Conservation (phyloP, 2,888 invertebrate genomes). For the Cephus runcator region DNA sequence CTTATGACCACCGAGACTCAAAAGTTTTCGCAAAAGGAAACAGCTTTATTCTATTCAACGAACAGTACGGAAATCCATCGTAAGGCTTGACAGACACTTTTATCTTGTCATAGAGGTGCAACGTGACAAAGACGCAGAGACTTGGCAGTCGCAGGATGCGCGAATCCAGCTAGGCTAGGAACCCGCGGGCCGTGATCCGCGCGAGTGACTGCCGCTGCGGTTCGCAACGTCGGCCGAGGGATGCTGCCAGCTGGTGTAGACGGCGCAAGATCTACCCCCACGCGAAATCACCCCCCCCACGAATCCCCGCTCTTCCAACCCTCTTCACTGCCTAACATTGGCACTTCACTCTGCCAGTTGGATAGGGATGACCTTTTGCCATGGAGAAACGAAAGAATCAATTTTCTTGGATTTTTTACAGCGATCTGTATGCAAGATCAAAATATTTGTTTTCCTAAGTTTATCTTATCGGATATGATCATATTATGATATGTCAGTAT, state of each 20-base stretch:
- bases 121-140: background rate
- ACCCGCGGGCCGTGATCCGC: conserved; percentile 56
- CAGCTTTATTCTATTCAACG: background rate
- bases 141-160: conserved; percentile 4
- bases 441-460: background rate
- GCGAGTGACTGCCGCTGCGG: conserved; percentile 60
- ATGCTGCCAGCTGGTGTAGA: conserved; percentile 60
- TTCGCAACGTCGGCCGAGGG: conserved; percentile 43
- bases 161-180: conserved; percentile 24
- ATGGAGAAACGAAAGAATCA: background rate
- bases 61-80: background rate
- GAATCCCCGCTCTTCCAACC: conserved; percentile 19
- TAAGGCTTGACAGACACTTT: background rate
- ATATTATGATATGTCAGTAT: background rate
- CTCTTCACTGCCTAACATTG: background rate
- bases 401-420: background rate
- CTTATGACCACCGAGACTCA: background rate
- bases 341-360: background rate
- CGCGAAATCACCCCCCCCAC: conserved; percentile 31
- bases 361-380: background rate
- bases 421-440: background rate
- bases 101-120: background rate
- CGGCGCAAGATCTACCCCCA: conserved; percentile 61
- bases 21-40: background rate
- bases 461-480: background rate